These are phyloP conservation scores for Cremastobaeus sp. DNA, from an alignment of 2,888 invertebrate genomes.

Conservation along the genomic window DNA sequence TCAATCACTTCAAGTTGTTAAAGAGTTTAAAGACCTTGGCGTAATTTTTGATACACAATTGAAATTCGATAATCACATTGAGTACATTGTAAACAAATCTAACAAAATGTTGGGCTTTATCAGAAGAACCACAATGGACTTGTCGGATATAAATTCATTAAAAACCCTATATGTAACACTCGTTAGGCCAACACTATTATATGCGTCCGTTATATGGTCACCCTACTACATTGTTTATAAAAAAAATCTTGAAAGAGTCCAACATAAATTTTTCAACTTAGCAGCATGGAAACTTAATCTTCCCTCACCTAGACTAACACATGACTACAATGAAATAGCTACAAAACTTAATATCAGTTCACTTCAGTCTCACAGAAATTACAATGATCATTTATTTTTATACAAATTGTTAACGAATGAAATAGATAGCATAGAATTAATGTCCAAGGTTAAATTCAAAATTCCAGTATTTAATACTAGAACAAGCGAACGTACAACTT, in stretches of 20 bases:
- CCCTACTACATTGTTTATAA: background rate
- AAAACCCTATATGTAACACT: background rate
- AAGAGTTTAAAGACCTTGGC: background rate
- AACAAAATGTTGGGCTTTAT: background rate
- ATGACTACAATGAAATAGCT: conserved; percentile 1
- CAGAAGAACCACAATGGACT: background rate
- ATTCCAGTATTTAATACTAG: too few species aligned
- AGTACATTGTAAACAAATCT: background rate
- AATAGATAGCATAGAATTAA: too few species aligned
- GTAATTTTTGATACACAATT: background rate
- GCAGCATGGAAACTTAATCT: background rate
- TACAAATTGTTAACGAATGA: too few species aligned
- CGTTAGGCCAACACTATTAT: background rate
- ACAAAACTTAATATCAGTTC: too few species aligned
- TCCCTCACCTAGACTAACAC: background rate
- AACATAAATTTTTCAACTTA: background rate
- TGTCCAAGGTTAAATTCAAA: too few species aligned
- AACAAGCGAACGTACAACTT: too few species aligned
- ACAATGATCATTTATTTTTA: too few species aligned
- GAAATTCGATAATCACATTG: background rate
- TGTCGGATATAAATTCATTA: background rate
- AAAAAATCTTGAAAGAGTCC: background rate
- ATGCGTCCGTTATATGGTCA: background rate
- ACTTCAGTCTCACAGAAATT: too few species aligned
- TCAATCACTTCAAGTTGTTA: background rate